Conservation (phyloP, 2,113 vertebrate species). For the Hirundichthys speculiger region DNA sequence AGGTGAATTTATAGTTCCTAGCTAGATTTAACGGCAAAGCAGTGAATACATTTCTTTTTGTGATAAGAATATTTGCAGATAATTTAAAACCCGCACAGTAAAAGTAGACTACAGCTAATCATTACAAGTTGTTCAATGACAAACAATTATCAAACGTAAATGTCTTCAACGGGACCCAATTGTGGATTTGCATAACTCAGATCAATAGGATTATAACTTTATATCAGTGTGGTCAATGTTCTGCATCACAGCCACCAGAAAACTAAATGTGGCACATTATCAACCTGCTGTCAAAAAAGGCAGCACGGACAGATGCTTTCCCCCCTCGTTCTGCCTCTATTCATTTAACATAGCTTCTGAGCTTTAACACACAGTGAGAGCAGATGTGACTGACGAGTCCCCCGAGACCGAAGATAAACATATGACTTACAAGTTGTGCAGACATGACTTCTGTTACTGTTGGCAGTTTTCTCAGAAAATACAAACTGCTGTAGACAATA, state of each 20-base stretch:
- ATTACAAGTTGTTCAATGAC: neutral
- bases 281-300: constrained; percentile 46
- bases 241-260: constrained; percentile 27
- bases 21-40: constrained; percentile 17
- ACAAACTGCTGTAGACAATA: neutral
- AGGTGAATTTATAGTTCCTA: constrained; percentile 3
- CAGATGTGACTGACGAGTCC: constrained; percentile 39
- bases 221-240: constrained; percentile 11
- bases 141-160: neutral
- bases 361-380: constrained; percentile 28
- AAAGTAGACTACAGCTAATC: neutral
- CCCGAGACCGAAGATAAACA: constrained; percentile 27
- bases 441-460: neutral
- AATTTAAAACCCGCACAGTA: neutral
- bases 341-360: constrained; percentile 40
- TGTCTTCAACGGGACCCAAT: neutral
- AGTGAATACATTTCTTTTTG: neutral
- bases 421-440: neutral
- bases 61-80: neutral
- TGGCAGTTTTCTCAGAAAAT: neutral
- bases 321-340: constrained; percentile 12
- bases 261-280: constrained; percentile 45
- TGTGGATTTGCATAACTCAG: neutral
- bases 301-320: constrained; percentile 41
- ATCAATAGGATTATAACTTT: neutral